Evolutionary conservation across 1,140 invertebrate genomes (phyloP).

Genomic region (Drosophila setifemur): DNA sequence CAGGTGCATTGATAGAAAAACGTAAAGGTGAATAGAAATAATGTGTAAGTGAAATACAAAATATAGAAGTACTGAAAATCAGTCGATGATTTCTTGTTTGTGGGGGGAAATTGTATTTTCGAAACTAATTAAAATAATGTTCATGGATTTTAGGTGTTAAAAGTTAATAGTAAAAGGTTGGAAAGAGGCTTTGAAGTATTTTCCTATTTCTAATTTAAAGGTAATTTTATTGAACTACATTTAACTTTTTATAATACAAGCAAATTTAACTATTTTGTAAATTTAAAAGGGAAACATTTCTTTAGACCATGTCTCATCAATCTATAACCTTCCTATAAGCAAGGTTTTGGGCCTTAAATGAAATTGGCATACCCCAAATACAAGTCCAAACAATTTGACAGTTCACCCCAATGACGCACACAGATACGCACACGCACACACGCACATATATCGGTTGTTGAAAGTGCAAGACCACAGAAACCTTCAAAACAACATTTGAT

Average conservation of each 20-base stretch:
- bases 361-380: background rate
- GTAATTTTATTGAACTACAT: no score
- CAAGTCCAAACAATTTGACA: conserved; percentile 18
- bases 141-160: no score
- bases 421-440: background rate
- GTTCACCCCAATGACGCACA: background rate
- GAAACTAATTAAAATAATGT: no score
- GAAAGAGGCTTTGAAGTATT: no score
- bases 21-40: background rate
- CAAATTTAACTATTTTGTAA: no score
- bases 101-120: no score
- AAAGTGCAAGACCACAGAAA: conserved; percentile 56
- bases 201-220: no score
- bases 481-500: conserved; percentile 74
- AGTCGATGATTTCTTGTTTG: no score
- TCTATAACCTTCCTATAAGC: background rate
- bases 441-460: conserved; percentile 13
- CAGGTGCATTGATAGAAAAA: background rate
- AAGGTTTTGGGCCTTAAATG: background rate
- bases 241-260: background rate
- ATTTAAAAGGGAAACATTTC: background rate
- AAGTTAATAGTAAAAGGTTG: no score
- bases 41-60: background rate
- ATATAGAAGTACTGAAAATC: no score
- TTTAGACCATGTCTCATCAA: no score